These are phyloP conservation scores for Agapornis canus DNA, from an alignment of 2,797 vertebrate species.

Conservation along the genomic window DNA sequence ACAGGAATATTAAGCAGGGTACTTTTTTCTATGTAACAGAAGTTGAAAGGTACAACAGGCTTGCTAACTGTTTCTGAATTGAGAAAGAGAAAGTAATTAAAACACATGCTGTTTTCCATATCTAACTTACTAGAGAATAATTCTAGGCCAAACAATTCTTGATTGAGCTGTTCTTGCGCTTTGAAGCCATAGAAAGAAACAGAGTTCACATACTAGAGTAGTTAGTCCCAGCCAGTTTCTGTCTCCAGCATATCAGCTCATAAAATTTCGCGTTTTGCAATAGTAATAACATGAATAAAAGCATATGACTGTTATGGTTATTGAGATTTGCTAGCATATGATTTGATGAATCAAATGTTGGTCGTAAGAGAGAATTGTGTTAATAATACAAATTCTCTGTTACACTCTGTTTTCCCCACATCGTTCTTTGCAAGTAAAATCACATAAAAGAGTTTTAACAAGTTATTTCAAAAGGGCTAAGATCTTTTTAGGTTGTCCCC, in stretches of 20 bases:
- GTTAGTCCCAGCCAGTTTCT: slow-evolving; percentile 35
- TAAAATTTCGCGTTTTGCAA: slow-evolving; percentile 21
- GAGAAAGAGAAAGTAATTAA: background rate
- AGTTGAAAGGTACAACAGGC: background rate
- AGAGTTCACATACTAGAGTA: background rate
- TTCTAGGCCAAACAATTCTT: background rate
- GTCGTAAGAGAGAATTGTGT: background rate
- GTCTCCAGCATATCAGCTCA: slow-evolving; percentile 34
- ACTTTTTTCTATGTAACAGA: background rate
- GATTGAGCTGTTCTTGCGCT: background rate
- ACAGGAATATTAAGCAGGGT: background rate
- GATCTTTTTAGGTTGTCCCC: background rate
- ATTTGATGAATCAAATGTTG: background rate
- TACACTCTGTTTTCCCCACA: background rate
- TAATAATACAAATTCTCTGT: background rate
- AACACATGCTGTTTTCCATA: background rate
- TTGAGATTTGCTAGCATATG: background rate
- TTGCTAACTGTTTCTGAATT: background rate
- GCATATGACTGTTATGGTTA: background rate
- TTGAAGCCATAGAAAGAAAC: background rate
- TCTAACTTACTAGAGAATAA: background rate
- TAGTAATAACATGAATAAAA: background rate
- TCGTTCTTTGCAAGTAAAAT: background rate
- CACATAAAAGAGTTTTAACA: background rate
- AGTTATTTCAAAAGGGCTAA: background rate